Conservation (phyloP, 2,113 vertebrate species). For the Pao palembangensis region DNA sequence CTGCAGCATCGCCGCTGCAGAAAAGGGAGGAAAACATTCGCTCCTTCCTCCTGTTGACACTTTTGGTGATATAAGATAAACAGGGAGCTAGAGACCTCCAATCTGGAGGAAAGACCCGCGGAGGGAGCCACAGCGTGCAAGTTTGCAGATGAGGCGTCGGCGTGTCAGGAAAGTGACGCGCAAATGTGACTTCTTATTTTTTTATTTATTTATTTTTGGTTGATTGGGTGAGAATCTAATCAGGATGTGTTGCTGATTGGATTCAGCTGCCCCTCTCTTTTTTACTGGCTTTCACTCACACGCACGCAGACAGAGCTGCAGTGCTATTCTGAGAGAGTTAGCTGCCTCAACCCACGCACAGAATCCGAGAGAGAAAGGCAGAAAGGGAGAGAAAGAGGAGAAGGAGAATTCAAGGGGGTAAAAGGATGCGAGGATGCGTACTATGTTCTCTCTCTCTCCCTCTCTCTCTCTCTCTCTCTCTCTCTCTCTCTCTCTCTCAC, state of each 20-base stretch:
- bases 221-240: slow-evolving; percentile 38
- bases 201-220: background rate
- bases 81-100: background rate
- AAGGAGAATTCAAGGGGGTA: slow-evolving; percentile 49
- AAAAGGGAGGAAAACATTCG: slow-evolving; percentile 16
- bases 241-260: slow-evolving; percentile 46
- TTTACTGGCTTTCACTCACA: slow-evolving; percentile 55
- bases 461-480: background rate
- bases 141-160: slow-evolving; percentile 9
- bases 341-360: slow-evolving; percentile 80
- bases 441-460: slow-evolving; percentile 36
- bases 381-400: slow-evolving; percentile 18
- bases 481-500: too few relatives aligned
- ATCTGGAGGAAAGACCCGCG: too few relatives aligned
- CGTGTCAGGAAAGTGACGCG: slow-evolving; percentile 30
- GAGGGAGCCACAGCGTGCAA: background rate
- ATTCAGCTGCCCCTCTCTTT: slow-evolving; percentile 58
- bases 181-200: slow-evolving; percentile 48
- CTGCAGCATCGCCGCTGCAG: slow-evolving; percentile 51
- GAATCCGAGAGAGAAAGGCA: slow-evolving; percentile 77
- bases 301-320: slow-evolving; percentile 74
- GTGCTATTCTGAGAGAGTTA: slow-evolving; percentile 83
- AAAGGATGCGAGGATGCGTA: slow-evolving; percentile 50
- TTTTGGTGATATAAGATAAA: slow-evolving; percentile 3
- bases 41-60: slow-evolving; percentile 6